Base-by-base conservation (phyloP, 2,888 invertebrate species). In the Mimumesa dahlbomi region DNA sequence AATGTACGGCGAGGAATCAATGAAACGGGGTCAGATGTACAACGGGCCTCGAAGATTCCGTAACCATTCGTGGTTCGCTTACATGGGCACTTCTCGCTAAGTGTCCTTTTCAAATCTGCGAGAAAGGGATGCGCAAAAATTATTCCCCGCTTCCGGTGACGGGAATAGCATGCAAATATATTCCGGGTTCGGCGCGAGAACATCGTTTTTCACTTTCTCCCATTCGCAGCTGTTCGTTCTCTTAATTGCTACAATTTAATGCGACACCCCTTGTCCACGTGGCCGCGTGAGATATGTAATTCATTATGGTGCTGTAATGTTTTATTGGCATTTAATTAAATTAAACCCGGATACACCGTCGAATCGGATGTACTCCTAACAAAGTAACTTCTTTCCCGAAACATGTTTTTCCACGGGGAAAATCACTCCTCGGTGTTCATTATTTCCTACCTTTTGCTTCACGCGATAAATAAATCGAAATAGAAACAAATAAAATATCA, bases 11-110 rank as follows among this genome's bases (percentile, higher is more conserved):
- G 52, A n/a, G 16, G 46, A 36, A 34, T 19, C 48, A n/a, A n/a
- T n/a, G 18, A 48, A 68, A 53, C 31, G 54, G 29, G 58, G 43
- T 59, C 40, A 42, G 56, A 45, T 34, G 34, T 50, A 40, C 45
- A 49, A 36, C 31, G 14, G 9, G 31, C 13, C 14, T 29, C 4
- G 6, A 57, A 56, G 52, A 53, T 43, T 48, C 53, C 9, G 25
- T 19, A 6, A 29, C 11, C 45, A 40, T 36, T 61, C 22, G 48
- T 52, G 50, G 7, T 13, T 19, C 46, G 7, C 22, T 40, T 16
- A 52, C 31, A 52, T 38, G 18, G 31, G 9, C 31, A 40, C 52
- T 65, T 59, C 6, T 22, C 34, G n/a, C 34, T 16, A 34, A 52
- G 38, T 50, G 19, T 18, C 49, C 36, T 31, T 58, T 29, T 19